phyloP scores from a whole-genome alignment of 2,113 vertebrate species.

The Laticauda colubrina region DNA sequence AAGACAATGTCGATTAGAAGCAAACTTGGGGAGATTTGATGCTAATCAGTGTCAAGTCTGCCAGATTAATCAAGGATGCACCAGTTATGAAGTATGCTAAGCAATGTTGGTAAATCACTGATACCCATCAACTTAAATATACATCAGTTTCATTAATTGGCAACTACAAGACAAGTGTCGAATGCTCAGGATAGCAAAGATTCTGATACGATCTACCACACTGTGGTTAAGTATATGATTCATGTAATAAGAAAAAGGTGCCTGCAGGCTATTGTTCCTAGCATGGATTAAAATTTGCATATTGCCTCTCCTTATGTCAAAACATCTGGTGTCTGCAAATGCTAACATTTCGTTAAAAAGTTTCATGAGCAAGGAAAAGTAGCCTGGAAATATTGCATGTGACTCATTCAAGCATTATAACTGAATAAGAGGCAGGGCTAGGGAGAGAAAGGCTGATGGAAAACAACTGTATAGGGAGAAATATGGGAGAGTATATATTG shows the following conservation, averaged over 20 bases:
- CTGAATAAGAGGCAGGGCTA: constrained; percentile 67
- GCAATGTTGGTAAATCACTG: constrained; percentile 55
- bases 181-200: constrained; percentile 61
- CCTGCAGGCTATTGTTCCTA: constrained; percentile 76
- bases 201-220: constrained; percentile 68
- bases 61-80: constrained; percentile 51
- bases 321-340: constrained; percentile 77
- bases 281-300: constrained; percentile 77
- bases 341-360: constrained; percentile 74
- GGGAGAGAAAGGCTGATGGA: constrained; percentile 55
- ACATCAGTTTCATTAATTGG: constrained; percentile 69
- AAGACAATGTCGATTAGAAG: constrained; percentile 40
- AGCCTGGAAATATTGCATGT: constrained; percentile 65
- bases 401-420: constrained; percentile 72
- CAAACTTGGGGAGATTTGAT: constrained; percentile 42
- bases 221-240: constrained; percentile 74
- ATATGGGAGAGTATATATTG: constrained; percentile 43
- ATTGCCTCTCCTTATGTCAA: constrained; percentile 80
- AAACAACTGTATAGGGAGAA: constrained; percentile 56
- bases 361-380: constrained; percentile 70
- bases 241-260: constrained; percentile 74
- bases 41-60: constrained; percentile 40
- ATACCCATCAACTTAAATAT: constrained; percentile 64
- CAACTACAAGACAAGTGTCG: constrained; percentile 65
- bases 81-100: constrained; percentile 48